These are phyloP conservation scores for Nomada flava DNA, from an alignment of 2,888 invertebrate genomes.

Conservation along the genomic window DNA sequence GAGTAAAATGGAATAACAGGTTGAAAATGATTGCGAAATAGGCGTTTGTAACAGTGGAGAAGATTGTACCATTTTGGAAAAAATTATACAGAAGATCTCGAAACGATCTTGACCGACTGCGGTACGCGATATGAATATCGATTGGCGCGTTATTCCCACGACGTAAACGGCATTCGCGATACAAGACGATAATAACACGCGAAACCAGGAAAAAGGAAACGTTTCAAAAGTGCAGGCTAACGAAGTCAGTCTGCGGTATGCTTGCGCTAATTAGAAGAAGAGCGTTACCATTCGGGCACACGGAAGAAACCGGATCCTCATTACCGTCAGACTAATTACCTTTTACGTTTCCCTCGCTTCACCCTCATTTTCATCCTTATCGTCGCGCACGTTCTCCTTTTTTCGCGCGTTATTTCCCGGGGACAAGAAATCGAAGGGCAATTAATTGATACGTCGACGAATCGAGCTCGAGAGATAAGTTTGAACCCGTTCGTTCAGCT, in stretches of 20 bases:
- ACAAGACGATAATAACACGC: slow-evolving; percentile 25
- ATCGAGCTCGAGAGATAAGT: background rate
- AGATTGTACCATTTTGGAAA: too few species aligned
- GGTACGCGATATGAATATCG: slow-evolving; percentile 44
- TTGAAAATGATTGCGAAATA: background rate
- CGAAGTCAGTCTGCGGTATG: slow-evolving; percentile 41
- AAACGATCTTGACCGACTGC: background rate
- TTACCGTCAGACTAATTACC: slow-evolving; percentile 69
- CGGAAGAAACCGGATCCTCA: slow-evolving; percentile 53
- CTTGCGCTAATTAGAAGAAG: slow-evolving; percentile 62
- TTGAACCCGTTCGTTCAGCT: background rate
- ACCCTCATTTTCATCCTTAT: slow-evolving; percentile 43
- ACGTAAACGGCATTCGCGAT: slow-evolving; percentile 36
- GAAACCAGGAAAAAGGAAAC: slow-evolving; percentile 47
- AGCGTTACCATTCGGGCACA: slow-evolving; percentile 32
- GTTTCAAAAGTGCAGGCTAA: slow-evolving; percentile 47
- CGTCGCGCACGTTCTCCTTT: slow-evolving; percentile 23
- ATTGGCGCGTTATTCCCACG: slow-evolving; percentile 47
- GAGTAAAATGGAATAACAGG: too few species aligned
- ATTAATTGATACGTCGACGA: slow-evolving; percentile 48
- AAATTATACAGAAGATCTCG: background rate
- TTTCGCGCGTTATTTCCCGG: background rate
- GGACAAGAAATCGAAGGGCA: slow-evolving; percentile 37
- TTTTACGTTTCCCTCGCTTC: slow-evolving; percentile 57
- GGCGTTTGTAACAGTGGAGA: background rate